Conservation (phyloP, 2,113 vertebrate genomes). For the Phalacrocorax aristotelis region DNA sequence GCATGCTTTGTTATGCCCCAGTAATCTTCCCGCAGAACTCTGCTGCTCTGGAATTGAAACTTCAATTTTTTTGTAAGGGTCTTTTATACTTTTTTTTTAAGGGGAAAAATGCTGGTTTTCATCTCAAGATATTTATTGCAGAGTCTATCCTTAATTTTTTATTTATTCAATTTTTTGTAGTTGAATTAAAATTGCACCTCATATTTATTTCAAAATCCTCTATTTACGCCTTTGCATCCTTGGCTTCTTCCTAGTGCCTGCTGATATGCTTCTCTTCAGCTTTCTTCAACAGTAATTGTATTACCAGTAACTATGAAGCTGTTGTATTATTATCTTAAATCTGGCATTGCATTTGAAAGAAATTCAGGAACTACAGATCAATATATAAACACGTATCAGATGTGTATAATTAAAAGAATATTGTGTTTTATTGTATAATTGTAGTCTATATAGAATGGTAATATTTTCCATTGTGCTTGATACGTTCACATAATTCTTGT, state of each 20-base stretch:
- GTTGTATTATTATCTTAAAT: not conserved
- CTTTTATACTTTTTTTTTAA: not conserved
- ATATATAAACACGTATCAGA: not conserved
- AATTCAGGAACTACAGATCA: not conserved
- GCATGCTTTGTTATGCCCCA: not conserved
- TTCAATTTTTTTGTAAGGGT: not conserved
- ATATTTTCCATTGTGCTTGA: not conserved
- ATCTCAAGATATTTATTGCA: not conserved
- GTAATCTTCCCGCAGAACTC: not conserved
- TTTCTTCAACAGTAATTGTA: not conserved
- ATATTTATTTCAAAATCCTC: not conserved
- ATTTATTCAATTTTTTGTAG: not conserved
- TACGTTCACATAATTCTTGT: not conserved
- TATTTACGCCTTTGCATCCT: not conserved
- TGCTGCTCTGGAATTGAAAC: not conserved
- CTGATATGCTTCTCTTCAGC: not conserved
- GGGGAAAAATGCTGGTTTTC: fast-evolving
- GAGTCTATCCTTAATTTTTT: not conserved
- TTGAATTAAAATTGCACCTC: not conserved
- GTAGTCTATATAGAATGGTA: not conserved
- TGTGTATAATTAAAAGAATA: not conserved
- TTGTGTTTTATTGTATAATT: not conserved
- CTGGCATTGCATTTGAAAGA: not conserved
- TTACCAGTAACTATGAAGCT: not conserved
- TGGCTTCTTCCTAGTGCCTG: not conserved